These are phyloP conservation scores for Pedionomus torquatus DNA, from an alignment of 2,113 vertebrate species.

Conservation along the genomic window DNA sequence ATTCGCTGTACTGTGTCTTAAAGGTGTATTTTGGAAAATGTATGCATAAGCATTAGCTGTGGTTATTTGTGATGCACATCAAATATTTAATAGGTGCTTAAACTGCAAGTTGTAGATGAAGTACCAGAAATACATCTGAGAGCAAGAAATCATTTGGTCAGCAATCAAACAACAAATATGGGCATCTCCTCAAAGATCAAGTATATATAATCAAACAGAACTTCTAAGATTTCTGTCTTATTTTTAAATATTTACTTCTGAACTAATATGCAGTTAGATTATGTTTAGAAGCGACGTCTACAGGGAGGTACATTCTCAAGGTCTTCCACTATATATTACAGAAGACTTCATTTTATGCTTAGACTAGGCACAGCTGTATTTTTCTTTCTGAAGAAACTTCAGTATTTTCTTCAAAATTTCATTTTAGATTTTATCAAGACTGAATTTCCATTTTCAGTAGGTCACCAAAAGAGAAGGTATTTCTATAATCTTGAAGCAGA, in stretches of 20 bases:
- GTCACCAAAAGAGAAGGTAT: background rate
- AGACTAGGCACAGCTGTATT: background rate
- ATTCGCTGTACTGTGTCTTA: background rate
- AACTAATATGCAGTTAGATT: background rate
- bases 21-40: background rate
- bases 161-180: background rate
- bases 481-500: background rate
- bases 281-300: background rate
- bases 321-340: background rate
- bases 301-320: background rate
- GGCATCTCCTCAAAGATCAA: background rate
- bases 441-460: background rate
- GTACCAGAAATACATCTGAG: background rate
- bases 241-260: background rate
- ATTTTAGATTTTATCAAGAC: background rate
- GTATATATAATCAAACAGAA: background rate
- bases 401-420: background rate
- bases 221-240: background rate
- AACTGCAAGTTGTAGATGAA: background rate
- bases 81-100: conserved; percentile 23
- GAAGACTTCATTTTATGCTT: background rate
- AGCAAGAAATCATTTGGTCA: background rate
- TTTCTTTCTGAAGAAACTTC: background rate
- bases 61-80: background rate
- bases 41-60: background rate